Percentiles rank a stretch among this genome's conserved stretches.
These are phyloP conservation scores for Lasiommata megera DNA, from an alignment of 2,888 invertebrate genomes.

Conservation along the genomic window DNA sequence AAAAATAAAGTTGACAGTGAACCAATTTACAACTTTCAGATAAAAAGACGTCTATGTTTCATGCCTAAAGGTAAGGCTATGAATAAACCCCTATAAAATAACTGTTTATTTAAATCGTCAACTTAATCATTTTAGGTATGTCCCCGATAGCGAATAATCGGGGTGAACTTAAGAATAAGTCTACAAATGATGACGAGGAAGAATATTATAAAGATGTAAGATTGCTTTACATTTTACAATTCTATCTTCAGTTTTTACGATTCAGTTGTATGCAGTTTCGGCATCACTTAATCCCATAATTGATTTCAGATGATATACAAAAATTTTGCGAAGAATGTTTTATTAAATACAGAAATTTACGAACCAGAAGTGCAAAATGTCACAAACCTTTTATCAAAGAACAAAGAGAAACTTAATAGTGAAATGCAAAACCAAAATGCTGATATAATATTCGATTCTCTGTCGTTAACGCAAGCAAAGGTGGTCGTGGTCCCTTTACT, in stretches of 20 bases:
- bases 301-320: constrained; percentile 58
- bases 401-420: constrained; percentile 50
- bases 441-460: constrained; percentile 54
- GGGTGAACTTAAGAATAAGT: constrained; percentile 39
- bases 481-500: constrained; percentile 41
- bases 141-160: constrained; percentile 75
- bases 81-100: not conserved
- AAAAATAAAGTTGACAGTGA: constrained; percentile 29
- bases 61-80: constrained; percentile 77
- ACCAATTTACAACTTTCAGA: constrained; percentile 45
- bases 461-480: constrained; percentile 51
- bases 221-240: not conserved
- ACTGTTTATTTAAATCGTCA: not conserved
- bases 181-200: constrained; percentile 40
- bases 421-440: constrained; percentile 52
- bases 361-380: constrained; percentile 52
- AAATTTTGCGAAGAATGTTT: constrained; percentile 70
- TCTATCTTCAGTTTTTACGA: not conserved
- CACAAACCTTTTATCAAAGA: constrained; percentile 44
- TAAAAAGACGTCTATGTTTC: constrained; percentile 70
- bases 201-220: constrained; percentile 65
- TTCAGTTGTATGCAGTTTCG: not conserved
- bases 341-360: constrained; percentile 67
- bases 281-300: not conserved
- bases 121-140: constrained; percentile 50